A percentile compares a stretch with the other conserved stretches of the same genome.
Conservation (phyloP, 1,140 invertebrate genomes). For the Ericerus pela region DNA sequence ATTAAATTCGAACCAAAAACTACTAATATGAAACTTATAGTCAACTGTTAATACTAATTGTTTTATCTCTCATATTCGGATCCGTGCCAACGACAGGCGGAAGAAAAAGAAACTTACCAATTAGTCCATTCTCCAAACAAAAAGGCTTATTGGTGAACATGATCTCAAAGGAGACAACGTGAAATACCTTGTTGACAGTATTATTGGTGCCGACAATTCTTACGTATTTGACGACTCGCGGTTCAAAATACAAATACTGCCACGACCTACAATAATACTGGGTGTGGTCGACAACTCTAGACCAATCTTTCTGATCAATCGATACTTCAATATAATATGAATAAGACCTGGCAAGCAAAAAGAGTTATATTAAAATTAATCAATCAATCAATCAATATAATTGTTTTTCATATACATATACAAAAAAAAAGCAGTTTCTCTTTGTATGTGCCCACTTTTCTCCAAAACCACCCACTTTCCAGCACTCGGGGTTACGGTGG, state of each 20-base stretch:
- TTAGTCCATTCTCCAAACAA: conserved; percentile 50
- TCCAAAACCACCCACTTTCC: no score
- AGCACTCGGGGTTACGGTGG: no score
- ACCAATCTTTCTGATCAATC: conserved; percentile 91
- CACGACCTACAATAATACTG: conserved; percentile 85
- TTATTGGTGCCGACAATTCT: conserved; percentile 87
- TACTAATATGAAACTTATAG: no score
- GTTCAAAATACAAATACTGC: conserved; percentile 87
- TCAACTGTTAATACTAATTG: no score
- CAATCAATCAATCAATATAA: background rate
- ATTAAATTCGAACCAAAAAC: no score
- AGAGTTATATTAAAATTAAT: background rate
- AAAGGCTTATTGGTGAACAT: conserved; percentile 64
- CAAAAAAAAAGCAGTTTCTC: background rate
- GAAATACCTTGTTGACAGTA: conserved; percentile 90
- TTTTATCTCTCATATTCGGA: no score
- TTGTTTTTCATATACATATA: background rate
- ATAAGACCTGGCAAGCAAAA: conserved; percentile 54
- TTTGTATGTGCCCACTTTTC: no score
- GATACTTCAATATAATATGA: conserved; percentile 95
- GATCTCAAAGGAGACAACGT: conserved; percentile 82
- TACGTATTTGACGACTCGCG: conserved; percentile 76
- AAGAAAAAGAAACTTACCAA: no score
- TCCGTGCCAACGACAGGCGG: no score
- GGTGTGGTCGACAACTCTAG: conserved; percentile 79